Conservation (phyloP, 2,797 vertebrate genomes). For the Smutsia temminckii region DNA sequence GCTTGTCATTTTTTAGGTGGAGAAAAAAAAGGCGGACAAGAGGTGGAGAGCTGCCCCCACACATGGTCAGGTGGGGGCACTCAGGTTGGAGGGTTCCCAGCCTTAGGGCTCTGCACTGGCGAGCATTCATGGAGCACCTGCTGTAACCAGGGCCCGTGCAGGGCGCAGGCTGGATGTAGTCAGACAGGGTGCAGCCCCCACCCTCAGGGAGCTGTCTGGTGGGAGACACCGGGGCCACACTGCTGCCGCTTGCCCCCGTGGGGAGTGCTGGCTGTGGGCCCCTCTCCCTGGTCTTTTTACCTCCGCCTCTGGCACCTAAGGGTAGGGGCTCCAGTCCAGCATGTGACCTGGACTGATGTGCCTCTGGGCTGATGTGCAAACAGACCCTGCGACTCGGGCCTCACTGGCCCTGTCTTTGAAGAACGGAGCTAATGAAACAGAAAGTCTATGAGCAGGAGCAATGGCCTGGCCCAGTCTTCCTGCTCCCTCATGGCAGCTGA, state of each 20-base stretch:
- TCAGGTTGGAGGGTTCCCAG: not conserved
- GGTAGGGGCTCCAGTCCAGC: not conserved
- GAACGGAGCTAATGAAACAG: not conserved
- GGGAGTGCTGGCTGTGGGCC: accelerated
- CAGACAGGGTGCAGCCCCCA: not conserved
- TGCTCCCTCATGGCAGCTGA: not conserved
- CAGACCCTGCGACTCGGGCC: not conserved
- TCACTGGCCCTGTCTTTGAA: not conserved
- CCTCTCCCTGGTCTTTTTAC: no score
- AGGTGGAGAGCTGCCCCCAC: not conserved
- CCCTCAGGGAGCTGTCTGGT: not conserved
- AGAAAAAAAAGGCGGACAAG: constrained; percentile 11
- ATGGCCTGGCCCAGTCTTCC: not conserved
- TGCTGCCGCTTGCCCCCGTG: no score
- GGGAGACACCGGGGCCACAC: not conserved
- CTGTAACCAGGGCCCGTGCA: not conserved
- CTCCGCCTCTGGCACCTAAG: not conserved
- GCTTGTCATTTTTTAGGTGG: constrained; percentile 25
- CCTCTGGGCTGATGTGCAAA: not conserved
- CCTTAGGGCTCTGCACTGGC: not conserved
- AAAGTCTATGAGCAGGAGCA: not conserved
- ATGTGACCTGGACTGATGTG: not conserved
- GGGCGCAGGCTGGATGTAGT: not conserved
- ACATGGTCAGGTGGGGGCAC: accelerated
- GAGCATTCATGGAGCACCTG: not conserved